A percentile compares a stretch with the other conserved stretches of the same genome.
These are phyloP conservation scores for Crematogaster levior DNA, from an alignment of 2,888 invertebrate genomes.

Conservation along the genomic window DNA sequence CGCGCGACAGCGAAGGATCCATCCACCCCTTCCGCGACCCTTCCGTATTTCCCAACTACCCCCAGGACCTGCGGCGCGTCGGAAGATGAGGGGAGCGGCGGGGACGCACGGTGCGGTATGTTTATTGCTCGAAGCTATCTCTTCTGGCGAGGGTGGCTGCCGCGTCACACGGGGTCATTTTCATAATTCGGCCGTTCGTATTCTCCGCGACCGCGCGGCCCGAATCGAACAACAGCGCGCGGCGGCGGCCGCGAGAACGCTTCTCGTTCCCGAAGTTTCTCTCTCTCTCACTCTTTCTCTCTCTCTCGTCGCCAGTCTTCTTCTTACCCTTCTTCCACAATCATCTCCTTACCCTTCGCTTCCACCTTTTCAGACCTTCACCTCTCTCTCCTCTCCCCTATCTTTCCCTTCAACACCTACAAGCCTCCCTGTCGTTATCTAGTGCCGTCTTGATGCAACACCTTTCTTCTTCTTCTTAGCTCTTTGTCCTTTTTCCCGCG, in stretches of 20 bases:
- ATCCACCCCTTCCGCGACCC: slow-evolving; percentile 57
- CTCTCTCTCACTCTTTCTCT: slow-evolving; percentile 31
- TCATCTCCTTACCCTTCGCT: slow-evolving; percentile 39
- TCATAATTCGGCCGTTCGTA: slow-evolving; percentile 89
- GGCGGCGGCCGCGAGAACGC: slow-evolving; percentile 80
- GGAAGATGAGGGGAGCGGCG: slow-evolving; percentile 62
- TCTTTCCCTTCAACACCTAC: slow-evolving; percentile 20
- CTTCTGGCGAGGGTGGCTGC: slow-evolving; percentile 83
- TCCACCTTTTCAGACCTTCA: slow-evolving; percentile 42
- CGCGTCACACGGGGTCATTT: slow-evolving; percentile 87
- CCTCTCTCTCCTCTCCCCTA: neutral
- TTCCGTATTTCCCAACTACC: slow-evolving; percentile 60
- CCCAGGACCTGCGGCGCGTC: slow-evolving; percentile 54
- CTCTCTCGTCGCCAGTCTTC: slow-evolving; percentile 40
- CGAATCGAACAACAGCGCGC: slow-evolving; percentile 87
- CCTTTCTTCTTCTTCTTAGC: slow-evolving; percentile 39
- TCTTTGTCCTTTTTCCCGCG: slow-evolving; percentile 35
- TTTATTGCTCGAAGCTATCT: slow-evolving; percentile 85
- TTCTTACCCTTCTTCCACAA: slow-evolving; percentile 51
- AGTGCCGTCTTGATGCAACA: slow-evolving; percentile 48
- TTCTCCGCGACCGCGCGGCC: slow-evolving; percentile 86
- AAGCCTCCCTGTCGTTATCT: slow-evolving; percentile 59
- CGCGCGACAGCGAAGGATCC: slow-evolving; percentile 53
- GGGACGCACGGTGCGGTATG: slow-evolving; percentile 79
- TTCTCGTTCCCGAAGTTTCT: slow-evolving; percentile 54